phyloP scores from a whole-genome alignment of 2,888 invertebrate species.

The Leistus spinibarbis region DNA sequence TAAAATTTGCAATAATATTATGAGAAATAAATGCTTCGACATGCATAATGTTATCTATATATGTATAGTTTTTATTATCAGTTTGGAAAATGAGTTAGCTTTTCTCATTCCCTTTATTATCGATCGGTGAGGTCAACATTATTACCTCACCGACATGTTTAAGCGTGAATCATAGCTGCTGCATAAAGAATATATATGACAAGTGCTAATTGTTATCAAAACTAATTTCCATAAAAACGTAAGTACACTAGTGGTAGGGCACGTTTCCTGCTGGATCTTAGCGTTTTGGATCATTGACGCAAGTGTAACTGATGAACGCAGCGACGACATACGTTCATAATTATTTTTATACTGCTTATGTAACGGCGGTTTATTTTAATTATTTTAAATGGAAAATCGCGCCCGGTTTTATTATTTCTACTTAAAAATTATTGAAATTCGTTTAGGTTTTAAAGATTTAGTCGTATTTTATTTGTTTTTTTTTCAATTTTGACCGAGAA shows the following conservation, averaged over 20 bases:
- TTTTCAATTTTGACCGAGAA: no score
- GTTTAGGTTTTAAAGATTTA: no score
- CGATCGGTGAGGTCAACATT: constrained; percentile 24
- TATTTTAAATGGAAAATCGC: background rate
- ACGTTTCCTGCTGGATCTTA: background rate
- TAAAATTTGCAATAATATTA: background rate
- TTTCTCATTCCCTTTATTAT: background rate
- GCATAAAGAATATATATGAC: background rate
- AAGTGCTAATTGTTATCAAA: background rate
- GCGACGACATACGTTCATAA: background rate
- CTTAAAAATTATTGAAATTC: no score
- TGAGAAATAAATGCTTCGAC: no score
- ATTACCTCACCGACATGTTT: constrained; percentile 15
- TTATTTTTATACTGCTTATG: background rate
- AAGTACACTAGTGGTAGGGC: background rate
- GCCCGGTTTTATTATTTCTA: no score
- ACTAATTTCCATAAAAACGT: background rate
- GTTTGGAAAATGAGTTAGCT: background rate
- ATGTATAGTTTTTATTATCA: background rate
- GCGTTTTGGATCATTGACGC: background rate
- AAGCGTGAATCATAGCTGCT: constrained; percentile 21
- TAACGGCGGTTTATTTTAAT: background rate
- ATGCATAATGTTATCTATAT: background rate
- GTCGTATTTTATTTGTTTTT: no score
- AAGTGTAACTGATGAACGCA: background rate